Evolutionary conservation across 2,113 vertebrate species (phyloP).

Genomic region (Melanocharis versteri): DNA sequence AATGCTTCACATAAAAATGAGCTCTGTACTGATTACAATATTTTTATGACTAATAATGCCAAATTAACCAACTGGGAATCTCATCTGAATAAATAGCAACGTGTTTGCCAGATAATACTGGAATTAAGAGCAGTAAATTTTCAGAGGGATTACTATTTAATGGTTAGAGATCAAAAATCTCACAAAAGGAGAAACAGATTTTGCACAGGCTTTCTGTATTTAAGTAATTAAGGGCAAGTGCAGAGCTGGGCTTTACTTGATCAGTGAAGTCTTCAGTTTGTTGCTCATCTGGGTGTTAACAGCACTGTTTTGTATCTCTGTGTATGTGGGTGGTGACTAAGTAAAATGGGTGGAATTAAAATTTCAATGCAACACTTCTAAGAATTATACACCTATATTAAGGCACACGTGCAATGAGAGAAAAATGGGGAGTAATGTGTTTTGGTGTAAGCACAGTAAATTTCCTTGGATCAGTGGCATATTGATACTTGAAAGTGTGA

Average conservation of each 20-base stretch:
- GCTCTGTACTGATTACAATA: not conserved
- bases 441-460: not conserved
- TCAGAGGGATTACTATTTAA: not conserved
- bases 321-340: not conserved
- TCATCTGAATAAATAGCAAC: not conserved
- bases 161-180: not conserved
- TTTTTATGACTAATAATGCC: not conserved
- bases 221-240: not conserved
- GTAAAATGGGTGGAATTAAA: not conserved
- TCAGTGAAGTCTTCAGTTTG: not conserved
- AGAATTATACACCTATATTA: not conserved
- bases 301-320: not conserved
- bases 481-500: not conserved
- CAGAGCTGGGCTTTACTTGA: not conserved
- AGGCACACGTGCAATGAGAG: not conserved
- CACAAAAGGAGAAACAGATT: not conserved
- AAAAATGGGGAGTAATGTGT: not conserved
- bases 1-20: not conserved
- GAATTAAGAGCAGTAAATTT: not conserved
- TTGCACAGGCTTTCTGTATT: not conserved
- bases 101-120: not conserved
- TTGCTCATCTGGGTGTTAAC: not conserved
- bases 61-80: not conserved
- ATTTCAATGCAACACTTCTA: not conserved
- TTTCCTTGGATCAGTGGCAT: not conserved